Percentiles rank a stretch among this genome's conserved stretches.
Evolutionary conservation across 1,140 invertebrate genomes (phyloP).

Genomic region (Drosophila bifasciata): DNA sequence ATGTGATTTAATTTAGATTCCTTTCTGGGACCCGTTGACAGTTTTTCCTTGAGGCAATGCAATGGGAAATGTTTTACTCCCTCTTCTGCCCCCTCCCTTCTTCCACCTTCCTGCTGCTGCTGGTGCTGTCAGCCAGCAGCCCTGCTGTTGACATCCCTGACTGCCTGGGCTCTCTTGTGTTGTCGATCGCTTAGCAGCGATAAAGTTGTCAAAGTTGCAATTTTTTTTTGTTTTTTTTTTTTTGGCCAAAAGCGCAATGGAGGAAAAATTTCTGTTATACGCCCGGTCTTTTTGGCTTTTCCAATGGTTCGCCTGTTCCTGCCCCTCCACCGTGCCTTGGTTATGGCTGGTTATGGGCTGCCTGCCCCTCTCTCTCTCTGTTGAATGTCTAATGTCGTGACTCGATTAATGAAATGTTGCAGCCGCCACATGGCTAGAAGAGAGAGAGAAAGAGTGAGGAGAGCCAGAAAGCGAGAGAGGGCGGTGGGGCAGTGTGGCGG

Average conservation of each 20-base stretch:
- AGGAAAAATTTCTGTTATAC: constrained; percentile 57
- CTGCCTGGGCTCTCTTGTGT: constrained; percentile 1
- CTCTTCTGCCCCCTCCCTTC: background rate
- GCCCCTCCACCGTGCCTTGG: constrained; percentile 1
- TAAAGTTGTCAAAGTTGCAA: constrained; percentile 78
- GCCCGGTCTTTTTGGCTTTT: constrained; percentile 11
- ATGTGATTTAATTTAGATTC: constrained; percentile 82
- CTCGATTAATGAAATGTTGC: constrained; percentile 81
- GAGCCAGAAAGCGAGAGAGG: constrained; percentile 25
- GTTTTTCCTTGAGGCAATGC: constrained; percentile 60
- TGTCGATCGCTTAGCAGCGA: constrained; percentile 74
- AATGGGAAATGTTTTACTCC: constrained; percentile 60
- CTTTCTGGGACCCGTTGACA: constrained; percentile 54
- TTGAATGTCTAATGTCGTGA: constrained; percentile 82
- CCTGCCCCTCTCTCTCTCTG: constrained; percentile 20
- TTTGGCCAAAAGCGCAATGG: too few species aligned
- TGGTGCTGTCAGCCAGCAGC: constrained; percentile 37
- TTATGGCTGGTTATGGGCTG: constrained; percentile 43
- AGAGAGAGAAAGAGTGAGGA: constrained; percentile 5
- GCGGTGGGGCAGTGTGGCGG: background rate
- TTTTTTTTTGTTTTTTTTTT: constrained; percentile 63
- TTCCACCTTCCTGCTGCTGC: constrained; percentile 4
- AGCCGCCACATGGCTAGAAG: constrained; percentile 20
- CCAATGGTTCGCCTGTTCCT: background rate
- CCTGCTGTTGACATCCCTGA: constrained; percentile 43